Evolutionary conservation across 1,140 invertebrate genomes (phyloP).

Genomic region (Hydropsyche tenuis): DNA sequence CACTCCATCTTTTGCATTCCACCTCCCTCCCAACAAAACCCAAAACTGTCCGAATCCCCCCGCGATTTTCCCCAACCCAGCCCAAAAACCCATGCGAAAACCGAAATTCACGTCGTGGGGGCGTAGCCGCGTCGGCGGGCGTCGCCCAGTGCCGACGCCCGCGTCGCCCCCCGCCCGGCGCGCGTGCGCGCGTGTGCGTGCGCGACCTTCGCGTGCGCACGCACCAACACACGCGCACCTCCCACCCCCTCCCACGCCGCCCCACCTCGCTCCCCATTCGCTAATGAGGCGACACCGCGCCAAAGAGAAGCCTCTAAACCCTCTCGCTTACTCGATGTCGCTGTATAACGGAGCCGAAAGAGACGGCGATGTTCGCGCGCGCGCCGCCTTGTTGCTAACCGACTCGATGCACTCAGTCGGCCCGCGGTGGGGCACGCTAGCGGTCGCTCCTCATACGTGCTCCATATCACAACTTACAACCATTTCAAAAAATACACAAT

Average conservation of each 20-base stretch:
- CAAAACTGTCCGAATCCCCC: not conserved
- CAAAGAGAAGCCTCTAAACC: no score
- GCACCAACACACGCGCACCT: slow-evolving; percentile 34
- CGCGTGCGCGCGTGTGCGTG: slow-evolving; percentile 12
- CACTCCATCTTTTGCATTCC: no score
- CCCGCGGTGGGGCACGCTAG: not conserved
- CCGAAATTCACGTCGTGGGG: slow-evolving; percentile 12
- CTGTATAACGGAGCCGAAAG: not conserved
- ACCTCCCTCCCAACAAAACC: no score
- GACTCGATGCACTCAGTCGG: slow-evolving; percentile 9
- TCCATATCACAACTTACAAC: not conserved
- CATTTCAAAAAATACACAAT: no score
- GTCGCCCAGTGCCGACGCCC: not conserved
- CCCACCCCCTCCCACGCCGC: slow-evolving; percentile 43
- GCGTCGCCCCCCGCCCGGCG: not conserved
- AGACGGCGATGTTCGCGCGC: not conserved
- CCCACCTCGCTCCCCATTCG: slow-evolving; percentile 39
- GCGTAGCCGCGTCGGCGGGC: slow-evolving; percentile 17
- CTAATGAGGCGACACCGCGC: slow-evolving; percentile 41
- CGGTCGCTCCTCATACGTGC: not conserved
- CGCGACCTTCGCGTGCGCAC: slow-evolving; percentile 17
- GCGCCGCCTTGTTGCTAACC: slow-evolving; percentile 42
- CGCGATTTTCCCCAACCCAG: no score
- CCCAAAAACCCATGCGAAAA: no score
- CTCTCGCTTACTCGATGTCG: not conserved